These are phyloP conservation scores for Motacilla tschutschensis DNA, from an alignment of 2,113 vertebrate genomes.

Conservation along the genomic window DNA sequence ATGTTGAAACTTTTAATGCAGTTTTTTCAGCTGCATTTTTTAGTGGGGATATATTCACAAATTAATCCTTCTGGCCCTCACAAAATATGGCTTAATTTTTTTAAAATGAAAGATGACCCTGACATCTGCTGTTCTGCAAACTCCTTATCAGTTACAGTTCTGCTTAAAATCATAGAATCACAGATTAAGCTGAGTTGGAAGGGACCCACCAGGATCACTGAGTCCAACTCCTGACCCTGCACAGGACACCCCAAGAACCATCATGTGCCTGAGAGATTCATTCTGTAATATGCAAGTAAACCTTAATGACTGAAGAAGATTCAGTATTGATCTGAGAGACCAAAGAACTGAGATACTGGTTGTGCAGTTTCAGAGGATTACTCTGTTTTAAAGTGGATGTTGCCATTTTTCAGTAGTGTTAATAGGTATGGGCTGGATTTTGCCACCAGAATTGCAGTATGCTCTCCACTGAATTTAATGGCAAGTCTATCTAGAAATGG, in stretches of 20 bases:
- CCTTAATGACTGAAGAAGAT: constrained; percentile 65
- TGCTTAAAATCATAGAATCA: constrained; percentile 10
- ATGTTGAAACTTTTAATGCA: constrained; percentile 45
- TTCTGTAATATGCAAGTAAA: constrained; percentile 69
- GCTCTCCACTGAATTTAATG: neutral
- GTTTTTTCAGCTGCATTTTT: constrained; percentile 56
- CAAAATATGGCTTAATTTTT: constrained; percentile 82
- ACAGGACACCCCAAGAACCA: neutral
- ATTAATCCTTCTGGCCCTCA: constrained; percentile 68
- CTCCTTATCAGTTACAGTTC: constrained; percentile 53
- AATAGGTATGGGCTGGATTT: constrained; percentile 27
- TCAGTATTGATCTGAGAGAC: constrained; percentile 64
- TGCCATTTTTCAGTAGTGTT: constrained; percentile 4
- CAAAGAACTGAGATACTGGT: constrained; percentile 52
- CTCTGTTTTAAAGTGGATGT: constrained; percentile 37
- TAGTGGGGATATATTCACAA: constrained; percentile 59
- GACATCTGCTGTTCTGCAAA: constrained; percentile 70
- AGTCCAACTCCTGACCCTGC: neutral
- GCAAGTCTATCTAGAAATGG: neutral
- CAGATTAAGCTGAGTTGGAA: neutral
- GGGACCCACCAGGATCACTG: neutral
- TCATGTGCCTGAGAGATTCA: constrained; percentile 55
- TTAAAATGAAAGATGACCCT: constrained; percentile 75
- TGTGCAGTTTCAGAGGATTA: constrained; percentile 49
- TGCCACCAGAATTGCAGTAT: neutral